phyloP scores from a whole-genome alignment of 37 sponge, comb jelly and placozoan genomes.

The Sycon ciliatum region DNA sequence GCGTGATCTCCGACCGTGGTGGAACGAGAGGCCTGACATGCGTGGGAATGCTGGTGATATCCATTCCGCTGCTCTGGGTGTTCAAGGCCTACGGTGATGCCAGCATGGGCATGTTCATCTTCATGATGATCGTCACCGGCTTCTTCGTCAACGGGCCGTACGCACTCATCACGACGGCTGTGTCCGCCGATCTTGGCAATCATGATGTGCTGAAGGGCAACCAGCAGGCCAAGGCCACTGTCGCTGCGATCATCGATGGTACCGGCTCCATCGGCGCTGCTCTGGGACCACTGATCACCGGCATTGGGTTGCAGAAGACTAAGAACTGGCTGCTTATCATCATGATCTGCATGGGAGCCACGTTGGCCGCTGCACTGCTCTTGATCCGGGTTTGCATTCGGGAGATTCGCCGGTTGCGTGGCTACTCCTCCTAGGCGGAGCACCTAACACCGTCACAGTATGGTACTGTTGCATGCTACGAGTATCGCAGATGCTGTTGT shows the following conservation, averaged over 20 bases:
- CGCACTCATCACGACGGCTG: constrained; percentile 76
- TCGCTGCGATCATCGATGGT: constrained; percentile 77
- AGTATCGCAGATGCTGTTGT: too few relatives aligned
- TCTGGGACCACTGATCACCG: constrained; percentile 59
- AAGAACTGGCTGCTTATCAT: too few relatives aligned
- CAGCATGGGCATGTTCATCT: too few relatives aligned
- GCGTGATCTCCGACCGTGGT: neutral
- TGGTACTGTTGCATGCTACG: too few relatives aligned
- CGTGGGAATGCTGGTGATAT: neutral
- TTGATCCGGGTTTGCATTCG: too few relatives aligned
- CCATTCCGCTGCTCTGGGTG: constrained; percentile 2
- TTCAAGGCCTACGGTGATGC: neutral
- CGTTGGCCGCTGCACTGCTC: too few relatives aligned
- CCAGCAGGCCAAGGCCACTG: constrained; percentile 71
- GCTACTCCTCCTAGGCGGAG: too few relatives aligned
- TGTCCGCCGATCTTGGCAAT: constrained; percentile 71
- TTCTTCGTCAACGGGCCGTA: constrained; percentile 69
- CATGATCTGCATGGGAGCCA: too few relatives aligned
- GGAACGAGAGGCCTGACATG: neutral
- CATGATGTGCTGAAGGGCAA: constrained; percentile 46
- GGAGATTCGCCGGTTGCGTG: too few relatives aligned
- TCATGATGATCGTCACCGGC: constrained; percentile 57
- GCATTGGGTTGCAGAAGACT: too few relatives aligned
- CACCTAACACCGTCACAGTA: too few relatives aligned
- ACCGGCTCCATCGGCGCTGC: constrained; percentile 77